phyloP scores from a whole-genome alignment of 2,113 vertebrate genomes.

The Ahaetulla prasina region DNA sequence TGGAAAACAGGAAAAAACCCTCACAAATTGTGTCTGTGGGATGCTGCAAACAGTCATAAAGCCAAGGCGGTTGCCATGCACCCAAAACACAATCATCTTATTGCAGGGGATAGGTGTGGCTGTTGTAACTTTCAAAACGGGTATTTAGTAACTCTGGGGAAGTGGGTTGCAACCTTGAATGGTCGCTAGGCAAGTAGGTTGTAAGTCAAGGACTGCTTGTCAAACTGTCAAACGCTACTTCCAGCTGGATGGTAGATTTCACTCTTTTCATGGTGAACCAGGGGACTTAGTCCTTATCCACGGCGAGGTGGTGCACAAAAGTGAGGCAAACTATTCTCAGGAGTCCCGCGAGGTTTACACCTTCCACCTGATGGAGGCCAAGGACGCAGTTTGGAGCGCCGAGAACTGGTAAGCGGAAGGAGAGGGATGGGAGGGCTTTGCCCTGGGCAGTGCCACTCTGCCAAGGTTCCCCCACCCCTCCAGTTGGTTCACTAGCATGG shows the following conservation, averaged over 20 bases:
- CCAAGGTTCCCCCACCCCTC: neutral
- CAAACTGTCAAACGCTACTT: neutral
- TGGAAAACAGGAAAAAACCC: neutral
- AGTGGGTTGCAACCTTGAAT: neutral
- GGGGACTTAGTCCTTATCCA: conserved; percentile 88
- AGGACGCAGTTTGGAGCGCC: conserved; percentile 81
- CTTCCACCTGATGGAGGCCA: conserved; percentile 91
- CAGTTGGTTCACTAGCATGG: neutral
- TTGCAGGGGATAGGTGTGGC: neutral
- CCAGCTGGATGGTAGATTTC: neutral
- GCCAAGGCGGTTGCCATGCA: neutral
- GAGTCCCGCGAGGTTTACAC: conserved; percentile 84
- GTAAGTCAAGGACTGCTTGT: neutral
- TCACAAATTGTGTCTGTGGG: neutral
- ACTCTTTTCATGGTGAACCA: conserved; percentile 45
- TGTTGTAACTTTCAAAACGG: neutral
- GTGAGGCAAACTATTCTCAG: conserved; percentile 78
- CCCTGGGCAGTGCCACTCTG: neutral
- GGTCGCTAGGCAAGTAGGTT: neutral
- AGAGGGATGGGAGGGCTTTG: no score
- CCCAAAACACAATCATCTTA: neutral
- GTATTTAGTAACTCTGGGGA: no score
- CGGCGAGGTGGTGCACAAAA: conserved; percentile 90
- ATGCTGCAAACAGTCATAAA: neutral
- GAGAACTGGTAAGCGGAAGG: conserved; percentile 86